Percentiles rank a stretch among this genome's conserved stretches.
Conservation (phyloP, 2,113 vertebrate genomes). For the Catharus fuscescens region DNA sequence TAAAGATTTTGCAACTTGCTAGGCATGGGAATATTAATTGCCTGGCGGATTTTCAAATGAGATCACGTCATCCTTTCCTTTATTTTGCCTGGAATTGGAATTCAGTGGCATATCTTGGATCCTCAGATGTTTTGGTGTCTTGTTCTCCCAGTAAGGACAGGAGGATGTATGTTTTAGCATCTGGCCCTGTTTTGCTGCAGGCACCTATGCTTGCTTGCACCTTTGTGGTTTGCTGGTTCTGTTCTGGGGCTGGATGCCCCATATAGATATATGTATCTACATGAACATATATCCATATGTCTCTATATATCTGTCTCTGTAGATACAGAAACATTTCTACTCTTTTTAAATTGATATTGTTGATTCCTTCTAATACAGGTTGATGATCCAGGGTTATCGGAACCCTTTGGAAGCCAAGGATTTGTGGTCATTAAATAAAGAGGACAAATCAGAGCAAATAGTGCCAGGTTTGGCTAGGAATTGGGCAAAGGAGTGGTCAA, state of each 20-base stretch:
- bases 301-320: accelerated
- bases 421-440: conserved; percentile 91
- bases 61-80: not conserved
- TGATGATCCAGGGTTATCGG: conserved; percentile 88
- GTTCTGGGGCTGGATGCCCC: not conserved
- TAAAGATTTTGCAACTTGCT: not conserved
- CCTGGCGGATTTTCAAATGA: conserved; percentile 5
- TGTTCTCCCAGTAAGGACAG: not conserved
- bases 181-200: not conserved
- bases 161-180: not conserved
- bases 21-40: conserved; percentile 3
- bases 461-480: conserved; percentile 84
- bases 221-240: not conserved
- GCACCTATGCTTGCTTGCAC: not conserved
- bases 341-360: not conserved
- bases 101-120: not conserved
- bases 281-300: no score
- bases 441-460: conserved; percentile 84
- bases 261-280: no score
- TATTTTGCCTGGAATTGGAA: not conserved
- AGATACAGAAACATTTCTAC: no score
- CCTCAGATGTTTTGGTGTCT: not conserved
- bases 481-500: conserved; percentile 88
- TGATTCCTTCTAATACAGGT: conserved; percentile 65
- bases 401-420: conserved; percentile 88